Evolutionary conservation across 2,113 vertebrate genomes (phyloP).

Genomic region (Protobothrops flavoviridis): DNA sequence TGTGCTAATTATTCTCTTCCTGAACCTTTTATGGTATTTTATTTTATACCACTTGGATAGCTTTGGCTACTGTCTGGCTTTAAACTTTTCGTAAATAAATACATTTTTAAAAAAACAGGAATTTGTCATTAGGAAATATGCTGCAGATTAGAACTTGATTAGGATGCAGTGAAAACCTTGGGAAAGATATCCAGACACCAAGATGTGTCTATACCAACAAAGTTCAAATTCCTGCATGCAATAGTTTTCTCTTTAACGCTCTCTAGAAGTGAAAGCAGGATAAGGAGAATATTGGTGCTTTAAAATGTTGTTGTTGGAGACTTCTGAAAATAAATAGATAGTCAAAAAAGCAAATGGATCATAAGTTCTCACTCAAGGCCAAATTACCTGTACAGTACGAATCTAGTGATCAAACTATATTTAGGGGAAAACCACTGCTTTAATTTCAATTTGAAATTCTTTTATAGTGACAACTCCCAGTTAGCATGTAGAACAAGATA

Average conservation of each 20-base stretch:
- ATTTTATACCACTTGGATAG: background rate
- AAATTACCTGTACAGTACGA: background rate
- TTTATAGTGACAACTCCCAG: background rate
- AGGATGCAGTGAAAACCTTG: background rate
- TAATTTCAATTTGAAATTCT: background rate
- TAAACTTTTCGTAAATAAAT: background rate
- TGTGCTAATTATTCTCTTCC: background rate
- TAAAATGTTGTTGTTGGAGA: background rate
- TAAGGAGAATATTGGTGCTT: background rate
- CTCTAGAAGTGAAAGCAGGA: background rate
- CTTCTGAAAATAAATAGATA: background rate
- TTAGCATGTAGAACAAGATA: background rate
- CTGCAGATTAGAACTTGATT: background rate
- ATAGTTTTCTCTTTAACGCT: background rate
- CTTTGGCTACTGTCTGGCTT: background rate
- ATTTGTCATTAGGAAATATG: background rate
- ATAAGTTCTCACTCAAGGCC: background rate
- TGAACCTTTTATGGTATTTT: background rate
- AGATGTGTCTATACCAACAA: background rate
- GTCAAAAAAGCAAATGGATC: background rate
- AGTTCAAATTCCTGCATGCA: background rate
- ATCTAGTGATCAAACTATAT: background rate
- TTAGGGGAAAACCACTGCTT: background rate
- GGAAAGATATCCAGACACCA: background rate
- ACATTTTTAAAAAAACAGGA: background rate